Evolutionary conservation across 2,113 vertebrate species (phyloP), one percentile per base, ranked within the genome.

Genomic region (Nerophis lumbriciformis): DNA sequence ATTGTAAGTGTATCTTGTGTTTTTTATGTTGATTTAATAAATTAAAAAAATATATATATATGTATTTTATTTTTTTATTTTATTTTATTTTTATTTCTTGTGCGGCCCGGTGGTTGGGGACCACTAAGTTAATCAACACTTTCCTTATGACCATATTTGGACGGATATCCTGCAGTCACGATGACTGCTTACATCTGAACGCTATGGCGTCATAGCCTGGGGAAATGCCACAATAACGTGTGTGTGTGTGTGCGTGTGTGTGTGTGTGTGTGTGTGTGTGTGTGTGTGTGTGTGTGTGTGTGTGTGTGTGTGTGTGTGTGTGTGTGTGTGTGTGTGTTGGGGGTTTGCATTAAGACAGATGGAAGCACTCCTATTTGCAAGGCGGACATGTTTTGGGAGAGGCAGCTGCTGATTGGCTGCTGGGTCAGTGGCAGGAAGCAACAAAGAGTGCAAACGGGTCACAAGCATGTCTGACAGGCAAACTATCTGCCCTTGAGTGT

Each of bases 341-440:
- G 59, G 48, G 65, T 49, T 56, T 4, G 8, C 36, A 54, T 45
- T 6, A 61, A 70, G 77, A 83, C 85, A 83, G 82, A 75, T 85
- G 82, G 75, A 53, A 16, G 63, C 12, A 69, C 66, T 82, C 73
- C 80, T 37, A 85, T 85, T 83, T 75, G 80, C 79, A 53, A 57
- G 68, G 69, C 57, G 6, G 65, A 60, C 64, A 48, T 69, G 65
- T 85, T 85, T 79, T 80, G 74, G 65, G 63, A 49, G 71, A 44
- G 9, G 42, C 53, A 6, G 19, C 11, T 65, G 62, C 68, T 3
- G 65, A 85, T 77, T 83, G 86, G 83, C 67, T 58, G 71, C 65
- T 73, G 70, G 71, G 83, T 75, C 71, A 81, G 85, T 83, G 83
- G 83, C 81, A 80, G 76, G 79, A 65, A 63, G 78, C 72, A 78